These are phyloP conservation scores for Branchipolynoe longqiensis DNA, from an alignment of 2,888 invertebrate genomes.

Conservation along the genomic window DNA sequence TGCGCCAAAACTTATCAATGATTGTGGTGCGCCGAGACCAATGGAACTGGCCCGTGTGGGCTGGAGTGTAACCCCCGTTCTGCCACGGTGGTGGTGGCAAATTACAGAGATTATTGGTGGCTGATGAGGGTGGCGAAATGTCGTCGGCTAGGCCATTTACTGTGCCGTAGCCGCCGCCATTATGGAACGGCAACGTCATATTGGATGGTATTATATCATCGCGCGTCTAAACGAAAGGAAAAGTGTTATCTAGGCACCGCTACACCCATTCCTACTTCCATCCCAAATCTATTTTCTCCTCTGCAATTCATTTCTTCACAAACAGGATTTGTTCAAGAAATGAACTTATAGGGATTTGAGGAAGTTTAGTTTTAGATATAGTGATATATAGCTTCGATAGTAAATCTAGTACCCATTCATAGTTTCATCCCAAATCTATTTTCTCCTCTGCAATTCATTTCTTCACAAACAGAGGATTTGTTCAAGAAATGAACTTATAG, in stretches of 20 bases:
- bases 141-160: slow-evolving; percentile 38
- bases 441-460: too few species aligned
- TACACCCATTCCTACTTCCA: too few species aligned
- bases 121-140: slow-evolving; percentile 41
- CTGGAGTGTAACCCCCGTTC: slow-evolving; percentile 24
- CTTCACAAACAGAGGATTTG: background rate
- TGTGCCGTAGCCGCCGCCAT: background rate
- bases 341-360: too few species aligned
- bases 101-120: slow-evolving; percentile 36
- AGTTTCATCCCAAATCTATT: background rate
- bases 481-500: background rate
- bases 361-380: too few species aligned
- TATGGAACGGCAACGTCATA: background rate
- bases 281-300: too few species aligned
- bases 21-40: slow-evolving; percentile 38
- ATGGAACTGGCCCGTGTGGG: slow-evolving; percentile 6
- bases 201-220: slow-evolving; percentile 33
- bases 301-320: too few species aligned
- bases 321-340: too few species aligned
- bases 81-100: slow-evolving; percentile 11
- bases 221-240: slow-evolving; percentile 20
- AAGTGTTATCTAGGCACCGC: too few species aligned
- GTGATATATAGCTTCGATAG: too few species aligned
- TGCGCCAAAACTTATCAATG: slow-evolving; percentile 42
- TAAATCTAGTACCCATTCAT: background rate